Percentiles rank a stretch among this genome's conserved stretches.
These are phyloP conservation scores for Incurvaria masculella DNA, from an alignment of 2,888 invertebrate genomes.

Conservation along the genomic window DNA sequence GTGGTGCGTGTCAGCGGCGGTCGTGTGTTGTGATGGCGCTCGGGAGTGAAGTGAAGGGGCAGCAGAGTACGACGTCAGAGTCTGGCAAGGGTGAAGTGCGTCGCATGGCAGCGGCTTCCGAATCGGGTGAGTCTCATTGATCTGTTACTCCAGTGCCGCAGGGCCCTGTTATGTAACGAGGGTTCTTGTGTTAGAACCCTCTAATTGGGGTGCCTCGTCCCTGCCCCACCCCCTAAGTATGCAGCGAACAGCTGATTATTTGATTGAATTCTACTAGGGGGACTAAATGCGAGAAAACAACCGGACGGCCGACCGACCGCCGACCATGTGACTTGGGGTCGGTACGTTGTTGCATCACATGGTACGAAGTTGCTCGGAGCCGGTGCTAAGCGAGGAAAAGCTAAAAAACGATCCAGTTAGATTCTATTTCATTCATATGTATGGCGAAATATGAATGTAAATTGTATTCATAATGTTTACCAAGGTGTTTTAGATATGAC, in stretches of 20 bases:
- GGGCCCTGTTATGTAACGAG: background rate
- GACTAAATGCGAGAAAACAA: background rate
- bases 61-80: background rate
- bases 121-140: background rate
- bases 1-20: constrained; percentile 22
- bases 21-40: constrained; percentile 56
- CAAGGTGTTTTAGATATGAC: too few relatives aligned
- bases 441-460: too few relatives aligned
- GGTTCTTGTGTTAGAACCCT: background rate
- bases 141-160: background rate
- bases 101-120: background rate
- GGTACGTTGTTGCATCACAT: background rate
- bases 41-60: constrained; percentile 51
- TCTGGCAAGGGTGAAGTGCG: background rate
- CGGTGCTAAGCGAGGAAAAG: too few relatives aligned
- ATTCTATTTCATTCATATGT: too few relatives aligned
- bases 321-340: background rate
- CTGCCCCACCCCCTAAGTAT: background rate
- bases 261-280: too few relatives aligned
- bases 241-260: background rate
- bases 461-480: too few relatives aligned
- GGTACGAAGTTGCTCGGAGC: background rate
- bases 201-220: background rate
- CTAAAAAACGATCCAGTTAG: too few relatives aligned
- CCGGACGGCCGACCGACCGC: background rate